These are phyloP conservation scores for Nettapus auritus DNA, from an alignment of 2,113 vertebrate genomes.

Conservation along the genomic window DNA sequence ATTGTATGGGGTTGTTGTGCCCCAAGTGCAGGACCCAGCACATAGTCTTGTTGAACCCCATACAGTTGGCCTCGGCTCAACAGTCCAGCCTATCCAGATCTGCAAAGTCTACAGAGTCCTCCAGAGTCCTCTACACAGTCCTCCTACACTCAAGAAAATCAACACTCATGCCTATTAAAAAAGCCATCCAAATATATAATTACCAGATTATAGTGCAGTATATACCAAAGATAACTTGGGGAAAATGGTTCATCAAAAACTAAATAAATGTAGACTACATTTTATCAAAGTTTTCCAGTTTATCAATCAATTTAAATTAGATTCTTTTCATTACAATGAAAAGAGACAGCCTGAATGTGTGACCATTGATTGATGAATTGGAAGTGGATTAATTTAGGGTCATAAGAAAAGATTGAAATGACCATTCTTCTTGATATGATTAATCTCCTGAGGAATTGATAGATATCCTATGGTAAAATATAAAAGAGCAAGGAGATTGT, in stretches of 20 bases:
- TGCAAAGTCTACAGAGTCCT: too few species aligned
- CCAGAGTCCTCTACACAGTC: too few species aligned
- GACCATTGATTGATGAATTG: constrained; percentile 45
- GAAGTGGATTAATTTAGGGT: constrained; percentile 60
- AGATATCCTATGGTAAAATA: neutral
- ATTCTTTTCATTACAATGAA: constrained; percentile 33
- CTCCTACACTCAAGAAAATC: too few species aligned
- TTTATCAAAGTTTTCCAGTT: constrained; percentile 67
- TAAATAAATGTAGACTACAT: constrained; percentile 57
- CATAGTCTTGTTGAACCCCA: too few species aligned
- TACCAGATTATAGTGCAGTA: neutral
- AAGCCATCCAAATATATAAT: too few species aligned
- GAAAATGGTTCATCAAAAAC: constrained; percentile 46
- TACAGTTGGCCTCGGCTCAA: too few species aligned
- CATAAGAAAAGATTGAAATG: constrained; percentile 36
- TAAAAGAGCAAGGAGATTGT: neutral
- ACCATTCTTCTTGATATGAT: constrained; percentile 21
- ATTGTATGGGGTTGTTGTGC: too few species aligned
- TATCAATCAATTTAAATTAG: constrained; percentile 73
- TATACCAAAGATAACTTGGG: neutral
- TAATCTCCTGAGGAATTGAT: constrained; percentile 19
- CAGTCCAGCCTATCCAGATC: too few species aligned
- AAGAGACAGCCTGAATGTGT: constrained; percentile 39
- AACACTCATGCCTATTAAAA: too few species aligned
- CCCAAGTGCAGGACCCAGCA: too few species aligned